Evolutionary conservation across 2,797 vertebrate genomes (phyloP).

Genomic region (Myioborus melanocephalus): DNA sequence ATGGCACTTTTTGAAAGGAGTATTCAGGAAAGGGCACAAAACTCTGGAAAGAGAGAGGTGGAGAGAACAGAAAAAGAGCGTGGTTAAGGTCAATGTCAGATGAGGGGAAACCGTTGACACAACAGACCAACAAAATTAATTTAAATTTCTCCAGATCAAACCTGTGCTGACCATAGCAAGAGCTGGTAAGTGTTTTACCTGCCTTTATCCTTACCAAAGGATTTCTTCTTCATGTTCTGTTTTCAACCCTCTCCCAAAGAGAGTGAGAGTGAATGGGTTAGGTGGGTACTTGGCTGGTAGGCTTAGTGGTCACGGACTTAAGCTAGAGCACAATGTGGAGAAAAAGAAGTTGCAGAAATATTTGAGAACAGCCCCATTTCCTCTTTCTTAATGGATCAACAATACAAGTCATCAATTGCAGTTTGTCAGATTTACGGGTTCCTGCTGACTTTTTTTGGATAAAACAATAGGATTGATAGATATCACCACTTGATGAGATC

Average conservation of each 20-base stretch:
- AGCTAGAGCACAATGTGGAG: fast-evolving
- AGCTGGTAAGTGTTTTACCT: not conserved
- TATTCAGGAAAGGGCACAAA: not conserved
- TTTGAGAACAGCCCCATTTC: not conserved
- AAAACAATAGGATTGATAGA: not conserved
- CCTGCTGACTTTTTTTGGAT: not conserved
- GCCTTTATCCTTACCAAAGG: not conserved
- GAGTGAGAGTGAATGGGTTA: fast-evolving
- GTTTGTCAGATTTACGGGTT: not conserved
- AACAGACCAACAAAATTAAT: not conserved
- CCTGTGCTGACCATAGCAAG: not conserved
- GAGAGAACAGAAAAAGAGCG: fast-evolving
- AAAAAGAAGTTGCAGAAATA: not conserved
- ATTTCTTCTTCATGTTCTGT: not conserved
- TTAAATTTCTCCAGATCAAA: not conserved
- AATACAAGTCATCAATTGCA: not conserved
- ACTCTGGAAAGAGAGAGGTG: fast-evolving
- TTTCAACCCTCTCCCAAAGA: not conserved
- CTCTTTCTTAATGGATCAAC: not conserved
- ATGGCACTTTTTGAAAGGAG: fast-evolving
- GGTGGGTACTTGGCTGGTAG: not conserved
- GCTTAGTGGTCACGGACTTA: not conserved
- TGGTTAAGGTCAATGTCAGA: fast-evolving
- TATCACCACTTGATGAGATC: not conserved
- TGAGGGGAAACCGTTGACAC: not conserved